These are phyloP conservation scores for Melanostoma mellinum DNA, from an alignment of 2,888 invertebrate species.

Conservation along the genomic window DNA sequence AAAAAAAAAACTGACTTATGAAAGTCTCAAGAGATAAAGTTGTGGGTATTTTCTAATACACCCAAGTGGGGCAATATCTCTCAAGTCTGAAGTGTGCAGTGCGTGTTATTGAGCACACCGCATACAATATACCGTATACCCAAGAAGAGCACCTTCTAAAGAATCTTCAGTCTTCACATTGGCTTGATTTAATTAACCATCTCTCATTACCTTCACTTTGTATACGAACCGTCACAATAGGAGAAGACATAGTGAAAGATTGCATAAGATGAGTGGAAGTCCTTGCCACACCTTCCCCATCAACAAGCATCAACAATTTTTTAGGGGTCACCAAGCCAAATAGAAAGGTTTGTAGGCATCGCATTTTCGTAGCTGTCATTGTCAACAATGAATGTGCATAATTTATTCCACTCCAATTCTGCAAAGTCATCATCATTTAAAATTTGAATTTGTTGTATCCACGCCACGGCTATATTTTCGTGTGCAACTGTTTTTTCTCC, in stretches of 20 bases:
- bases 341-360: constrained; percentile 22
- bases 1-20: constrained; percentile 11
- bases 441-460: constrained; percentile 62
- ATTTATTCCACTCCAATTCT: constrained; percentile 70
- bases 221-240: constrained; percentile 19
- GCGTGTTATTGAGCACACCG: constrained; percentile 13
- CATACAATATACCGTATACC: neutral
- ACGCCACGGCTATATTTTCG: constrained; percentile 28
- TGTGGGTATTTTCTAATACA: constrained; percentile 43
- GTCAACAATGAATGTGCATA: constrained; percentile 61
- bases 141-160: neutral
- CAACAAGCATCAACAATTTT: neutral
- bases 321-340: constrained; percentile 54
- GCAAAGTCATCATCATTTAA: constrained; percentile 66
- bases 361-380: constrained; percentile 2
- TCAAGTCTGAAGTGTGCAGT: constrained; percentile 51
- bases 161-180: constrained; percentile 9
- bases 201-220: constrained; percentile 14
- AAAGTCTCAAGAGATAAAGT: constrained; percentile 66
- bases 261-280: constrained; percentile 20
- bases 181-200: constrained; percentile 30
- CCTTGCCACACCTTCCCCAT: constrained; percentile 50
- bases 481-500: constrained; percentile 20
- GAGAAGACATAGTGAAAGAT: constrained; percentile 1
- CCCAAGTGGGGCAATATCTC: constrained; percentile 50